These are phyloP conservation scores for Nasonovia ribisnigri DNA, from an alignment of 2,888 invertebrate genomes.

Conservation along the genomic window DNA sequence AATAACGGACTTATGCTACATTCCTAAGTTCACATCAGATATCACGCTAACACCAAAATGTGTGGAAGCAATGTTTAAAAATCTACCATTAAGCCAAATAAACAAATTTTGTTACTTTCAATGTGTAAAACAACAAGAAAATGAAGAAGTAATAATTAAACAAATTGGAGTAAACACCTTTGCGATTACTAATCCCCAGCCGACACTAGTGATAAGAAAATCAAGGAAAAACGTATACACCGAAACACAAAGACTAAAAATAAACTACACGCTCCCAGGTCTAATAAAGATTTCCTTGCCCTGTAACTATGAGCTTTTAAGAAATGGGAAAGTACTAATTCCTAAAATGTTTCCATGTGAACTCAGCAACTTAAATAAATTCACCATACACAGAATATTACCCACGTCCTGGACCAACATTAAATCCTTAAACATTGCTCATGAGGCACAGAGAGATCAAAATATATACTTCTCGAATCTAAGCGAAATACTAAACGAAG, in stretches of 20 bases:
- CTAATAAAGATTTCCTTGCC: not conserved
- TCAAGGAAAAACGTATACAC: not conserved
- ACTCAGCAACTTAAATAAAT: not conserved
- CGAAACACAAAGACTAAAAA: not conserved
- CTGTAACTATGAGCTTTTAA: not conserved
- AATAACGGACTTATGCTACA: no score
- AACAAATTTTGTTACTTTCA: no score
- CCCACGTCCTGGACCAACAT: not conserved
- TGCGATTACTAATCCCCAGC: no score
- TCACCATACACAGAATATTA: no score
- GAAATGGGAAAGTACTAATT: not conserved
- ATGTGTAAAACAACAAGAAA: not conserved
- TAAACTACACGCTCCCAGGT: not conserved
- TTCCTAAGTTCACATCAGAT: no score
- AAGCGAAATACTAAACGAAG: not conserved
- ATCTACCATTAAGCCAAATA: no score
- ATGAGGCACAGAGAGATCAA: not conserved
- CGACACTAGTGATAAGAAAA: no score
- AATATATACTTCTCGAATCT: not conserved
- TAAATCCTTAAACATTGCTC: not conserved
- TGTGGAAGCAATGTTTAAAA: no score
- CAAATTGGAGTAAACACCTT: not conserved
- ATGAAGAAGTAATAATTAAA: not conserved
- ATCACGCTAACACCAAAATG: no score
- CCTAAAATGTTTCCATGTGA: not conserved